Base-by-base conservation (phyloP, 2,888 invertebrate genomes). In the Clitarchus hookeri region DNA sequence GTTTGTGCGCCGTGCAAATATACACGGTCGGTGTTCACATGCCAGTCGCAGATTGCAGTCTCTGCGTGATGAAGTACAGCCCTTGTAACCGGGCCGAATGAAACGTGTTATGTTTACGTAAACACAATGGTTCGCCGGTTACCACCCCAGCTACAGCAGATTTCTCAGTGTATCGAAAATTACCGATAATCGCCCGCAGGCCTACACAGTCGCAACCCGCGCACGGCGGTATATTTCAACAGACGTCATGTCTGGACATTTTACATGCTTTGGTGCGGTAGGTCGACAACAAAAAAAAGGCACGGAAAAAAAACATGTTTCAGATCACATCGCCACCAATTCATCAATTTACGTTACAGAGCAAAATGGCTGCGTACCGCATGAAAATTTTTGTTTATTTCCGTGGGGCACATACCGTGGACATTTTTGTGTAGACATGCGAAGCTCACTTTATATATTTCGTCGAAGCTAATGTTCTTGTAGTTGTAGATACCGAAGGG, bases 81-180 rank as follows among this genome's bases (percentile, higher is more conserved):
- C 23, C 65, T 19, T 65, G 65, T 65, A 65, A 23, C 65, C 65
- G 11, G 65, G 16, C 65, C 19, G 16, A 65, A 65, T 65, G 3
- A 65, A 65, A 65, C 65, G 65, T 65, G 65, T 65, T 65, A 65
- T 65, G 65, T 65, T 65, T 65, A 19, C 65, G 65, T 65, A 65
- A 65, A 65, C 65, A 65, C 6, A 65, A 11, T 23, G 65, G 65
- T 65, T 65, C 23, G n/a, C 65, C 65, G n/a, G 65, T 12, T 65
- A 12, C 65, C 65, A 65, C 65, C 65, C 23, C 65, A n/a, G 65
- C 16, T 65, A 65, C 65, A 65, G 65, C 65, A 19, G 65, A 23
- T 65, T 65, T 65, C 65, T 65, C 65, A 65, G 65, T 65, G 23
- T 65, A 65, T 65, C 65, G 65, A 65, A 65, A 65, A 65, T 65